These are phyloP conservation scores for Thecocarcelia acutangulata DNA, from an alignment of 2,888 invertebrate species.

Conservation along the genomic window DNA sequence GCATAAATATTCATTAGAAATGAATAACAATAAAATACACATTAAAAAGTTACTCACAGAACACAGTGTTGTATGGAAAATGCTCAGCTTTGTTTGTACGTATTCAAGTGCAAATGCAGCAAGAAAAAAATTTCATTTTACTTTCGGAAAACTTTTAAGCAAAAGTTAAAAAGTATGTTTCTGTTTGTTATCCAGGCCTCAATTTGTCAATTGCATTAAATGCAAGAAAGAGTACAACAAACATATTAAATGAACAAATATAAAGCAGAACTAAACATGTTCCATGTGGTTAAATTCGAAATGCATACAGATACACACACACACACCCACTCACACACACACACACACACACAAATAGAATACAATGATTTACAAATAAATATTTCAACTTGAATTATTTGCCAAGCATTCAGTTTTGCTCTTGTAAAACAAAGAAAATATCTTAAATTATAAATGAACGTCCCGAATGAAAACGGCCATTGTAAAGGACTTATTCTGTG, in stretches of 20 bases:
- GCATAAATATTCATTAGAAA: conserved; percentile 41
- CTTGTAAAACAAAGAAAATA: conserved; percentile 52
- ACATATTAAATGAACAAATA: conserved; percentile 31
- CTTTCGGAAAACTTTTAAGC: conserved; percentile 1
- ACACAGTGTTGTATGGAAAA: conserved; percentile 37
- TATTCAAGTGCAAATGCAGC: conserved; percentile 45
- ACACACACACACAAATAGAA: conserved; percentile 2
- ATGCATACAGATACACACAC: not conserved
- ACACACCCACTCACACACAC: not conserved
- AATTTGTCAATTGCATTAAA: conserved; percentile 60
- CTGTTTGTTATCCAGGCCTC: conserved; percentile 45
- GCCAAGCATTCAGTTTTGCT: conserved; percentile 31
- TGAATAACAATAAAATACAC: conserved; percentile 39
- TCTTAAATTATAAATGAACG: conserved; percentile 49
- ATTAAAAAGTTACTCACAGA: conserved; percentile 7
- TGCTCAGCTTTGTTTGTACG: conserved; percentile 49
- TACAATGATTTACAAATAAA: conserved; percentile 38
- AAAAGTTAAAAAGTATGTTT: conserved; percentile 14
- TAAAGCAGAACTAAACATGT: conserved; percentile 5
- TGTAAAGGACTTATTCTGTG: conserved; percentile 20
- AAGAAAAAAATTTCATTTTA: conserved; percentile 6
- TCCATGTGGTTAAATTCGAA: not conserved
- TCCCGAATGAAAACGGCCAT: conserved; percentile 6
- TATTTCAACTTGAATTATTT: conserved; percentile 61
- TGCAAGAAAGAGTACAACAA: conserved; percentile 2